A percentile compares a stretch with the other conserved stretches of the same genome.
phyloP scores from a whole-genome alignment of 2,797 vertebrate species.

The Urocyon cinereoargenteus region DNA sequence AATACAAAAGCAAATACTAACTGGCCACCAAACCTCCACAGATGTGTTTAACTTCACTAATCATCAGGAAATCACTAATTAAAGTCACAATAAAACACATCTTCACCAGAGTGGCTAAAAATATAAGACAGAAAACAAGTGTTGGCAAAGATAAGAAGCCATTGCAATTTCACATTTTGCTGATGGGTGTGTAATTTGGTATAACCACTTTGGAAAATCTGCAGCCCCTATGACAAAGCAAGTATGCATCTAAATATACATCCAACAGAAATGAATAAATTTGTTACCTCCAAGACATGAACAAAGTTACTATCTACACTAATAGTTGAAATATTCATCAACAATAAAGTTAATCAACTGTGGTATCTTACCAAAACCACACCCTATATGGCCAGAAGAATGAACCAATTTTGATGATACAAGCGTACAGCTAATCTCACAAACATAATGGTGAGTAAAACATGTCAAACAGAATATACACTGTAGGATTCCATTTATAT shows the following conservation, averaged over 20 bases:
- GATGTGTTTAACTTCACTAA: background rate
- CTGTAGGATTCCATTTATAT: background rate
- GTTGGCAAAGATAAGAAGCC: background rate
- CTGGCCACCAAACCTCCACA: background rate
- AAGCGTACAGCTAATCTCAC: background rate
- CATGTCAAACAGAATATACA: background rate
- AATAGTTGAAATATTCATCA: background rate
- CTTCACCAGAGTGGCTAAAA: background rate
- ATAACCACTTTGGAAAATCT: background rate
- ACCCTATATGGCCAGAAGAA: background rate
- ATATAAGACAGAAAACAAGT: background rate
- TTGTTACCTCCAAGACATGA: background rate
- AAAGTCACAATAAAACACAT: background rate
- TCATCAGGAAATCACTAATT: background rate
- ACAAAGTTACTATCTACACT: background rate
- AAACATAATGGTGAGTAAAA: conserved; percentile 1
- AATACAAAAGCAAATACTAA: background rate
- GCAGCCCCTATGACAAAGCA: background rate
- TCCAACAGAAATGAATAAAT: background rate
- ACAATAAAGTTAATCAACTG: background rate
- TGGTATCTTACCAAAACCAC: conserved; percentile 10
- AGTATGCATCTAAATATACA: background rate
- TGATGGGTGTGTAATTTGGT: background rate
- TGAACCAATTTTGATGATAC: background rate
- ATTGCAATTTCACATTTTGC: background rate